Conservation (phyloP, 2,888 invertebrate genomes). For the Orthonevra nobilis region DNA sequence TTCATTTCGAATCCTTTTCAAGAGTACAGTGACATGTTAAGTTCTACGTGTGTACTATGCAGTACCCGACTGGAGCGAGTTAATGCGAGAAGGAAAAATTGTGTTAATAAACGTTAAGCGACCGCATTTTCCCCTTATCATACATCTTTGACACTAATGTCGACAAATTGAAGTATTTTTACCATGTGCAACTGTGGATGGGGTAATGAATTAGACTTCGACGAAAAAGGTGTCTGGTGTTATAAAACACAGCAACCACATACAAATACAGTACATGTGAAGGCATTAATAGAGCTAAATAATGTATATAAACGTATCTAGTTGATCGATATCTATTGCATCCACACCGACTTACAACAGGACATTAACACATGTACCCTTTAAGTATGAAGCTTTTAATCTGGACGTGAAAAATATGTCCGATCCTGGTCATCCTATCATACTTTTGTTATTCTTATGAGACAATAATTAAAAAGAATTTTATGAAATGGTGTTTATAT, state of each 20-base stretch:
- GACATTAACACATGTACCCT: conserved; percentile 40
- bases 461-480: too few relatives aligned
- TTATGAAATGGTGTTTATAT: too few relatives aligned
- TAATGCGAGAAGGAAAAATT: conserved; percentile 48
- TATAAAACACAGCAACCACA: conserved; percentile 18
- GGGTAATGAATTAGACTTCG: conserved; percentile 68
- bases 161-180: conserved; percentile 75
- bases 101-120: conserved; percentile 63
- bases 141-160: conserved; percentile 75
- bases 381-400: conserved; percentile 24
- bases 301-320: conserved; percentile 65
- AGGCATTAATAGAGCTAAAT: conserved; percentile 68
- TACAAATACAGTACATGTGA: conserved; percentile 16
- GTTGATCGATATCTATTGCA: conserved; percentile 53
- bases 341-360: conserved; percentile 43
- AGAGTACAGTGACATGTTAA: conserved; percentile 3
- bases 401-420: conserved; percentile 57
- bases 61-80: conserved; percentile 6
- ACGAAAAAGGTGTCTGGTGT: conserved; percentile 55
- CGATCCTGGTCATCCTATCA: conserved; percentile 55
- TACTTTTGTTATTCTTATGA: too few relatives aligned
- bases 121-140: conserved; percentile 71
- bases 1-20: conserved; percentile 39
- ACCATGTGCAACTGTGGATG: conserved; percentile 60
- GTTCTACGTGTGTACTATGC: conserved; percentile 1